Percentiles rank a stretch among this genome's conserved stretches.
Conservation (phyloP, 2,888 invertebrate species). For the Trisateles emortualis region DNA sequence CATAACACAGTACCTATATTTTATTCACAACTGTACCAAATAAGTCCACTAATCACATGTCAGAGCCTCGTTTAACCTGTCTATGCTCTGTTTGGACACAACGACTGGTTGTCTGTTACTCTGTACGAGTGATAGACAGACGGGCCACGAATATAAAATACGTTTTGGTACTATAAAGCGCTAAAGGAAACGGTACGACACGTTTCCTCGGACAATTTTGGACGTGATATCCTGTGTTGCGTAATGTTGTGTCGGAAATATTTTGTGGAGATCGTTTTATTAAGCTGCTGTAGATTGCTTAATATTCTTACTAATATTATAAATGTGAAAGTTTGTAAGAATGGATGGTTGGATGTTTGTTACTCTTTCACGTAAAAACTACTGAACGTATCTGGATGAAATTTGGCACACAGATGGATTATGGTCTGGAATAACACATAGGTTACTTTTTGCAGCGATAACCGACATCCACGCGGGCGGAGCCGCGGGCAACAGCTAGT, state of each 20-base stretch:
- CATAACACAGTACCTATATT: background rate
- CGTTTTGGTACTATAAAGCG: constrained; percentile 56
- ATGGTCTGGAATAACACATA: no score
- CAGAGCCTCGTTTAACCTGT: constrained; percentile 1
- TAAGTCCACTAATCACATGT: background rate
- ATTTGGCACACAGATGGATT: no score
- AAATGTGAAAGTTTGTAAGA: no score
- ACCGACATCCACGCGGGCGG: no score
- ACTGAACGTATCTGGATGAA: no score
- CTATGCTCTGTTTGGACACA: background rate
- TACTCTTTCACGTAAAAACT: no score
- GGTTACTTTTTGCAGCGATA: no score
- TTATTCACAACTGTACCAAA: background rate
- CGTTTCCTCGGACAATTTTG: constrained; percentile 75
- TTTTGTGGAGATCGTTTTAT: background rate
- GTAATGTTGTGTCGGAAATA: constrained; percentile 38
- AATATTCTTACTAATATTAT: no score
- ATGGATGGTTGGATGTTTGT: no score
- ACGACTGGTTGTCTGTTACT: constrained; percentile 33
- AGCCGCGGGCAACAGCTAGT: no score
- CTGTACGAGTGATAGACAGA: constrained; percentile 57
- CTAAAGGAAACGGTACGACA: constrained; percentile 58
- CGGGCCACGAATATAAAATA: constrained; percentile 69
- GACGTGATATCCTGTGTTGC: constrained; percentile 75
- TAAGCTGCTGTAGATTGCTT: background rate